Conservation (phyloP, 2,797 vertebrate genomes). For the Schizothorax lantsangensis region DNA sequence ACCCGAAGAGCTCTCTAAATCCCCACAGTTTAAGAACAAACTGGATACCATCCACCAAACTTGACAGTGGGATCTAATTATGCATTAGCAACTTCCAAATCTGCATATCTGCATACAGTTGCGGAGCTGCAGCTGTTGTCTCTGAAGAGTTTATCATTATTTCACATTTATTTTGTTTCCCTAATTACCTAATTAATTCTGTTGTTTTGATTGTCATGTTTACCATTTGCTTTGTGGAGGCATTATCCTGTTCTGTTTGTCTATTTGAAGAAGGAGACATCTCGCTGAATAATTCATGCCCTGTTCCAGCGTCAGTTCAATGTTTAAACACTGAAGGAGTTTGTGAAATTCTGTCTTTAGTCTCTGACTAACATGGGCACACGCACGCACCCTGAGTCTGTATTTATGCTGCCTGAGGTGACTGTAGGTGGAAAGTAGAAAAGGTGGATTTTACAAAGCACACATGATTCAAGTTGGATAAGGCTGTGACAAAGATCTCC, state of each 20-base stretch:
- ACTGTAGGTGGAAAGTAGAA: conserved; percentile 70
- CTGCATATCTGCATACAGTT: conserved; percentile 78
- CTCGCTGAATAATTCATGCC: conserved; percentile 84
- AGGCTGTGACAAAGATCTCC: conserved; percentile 64
- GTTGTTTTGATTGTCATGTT: conserved; percentile 88
- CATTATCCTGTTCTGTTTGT: conserved; percentile 86
- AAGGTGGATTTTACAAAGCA: conserved; percentile 72
- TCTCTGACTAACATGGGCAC: conserved; percentile 35
- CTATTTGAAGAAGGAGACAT: conserved; percentile 85
- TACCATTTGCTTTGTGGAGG: conserved; percentile 83
- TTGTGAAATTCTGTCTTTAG: conserved; percentile 75
- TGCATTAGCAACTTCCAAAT: conserved; percentile 75
- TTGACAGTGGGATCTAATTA: conserved; percentile 70
- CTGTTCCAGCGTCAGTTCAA: conserved; percentile 76
- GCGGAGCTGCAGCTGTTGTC: conserved; percentile 77
- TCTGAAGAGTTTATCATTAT: conserved; percentile 84
- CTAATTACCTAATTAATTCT: conserved; percentile 88
- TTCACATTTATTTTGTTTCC: conserved; percentile 87
- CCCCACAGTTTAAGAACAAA: conserved; percentile 69
- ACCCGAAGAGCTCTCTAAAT: conserved; percentile 69
- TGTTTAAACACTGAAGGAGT: conserved; percentile 82
- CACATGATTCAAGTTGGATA: conserved; percentile 72
- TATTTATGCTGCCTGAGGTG: conserved; percentile 68
- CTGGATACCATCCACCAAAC: conserved; percentile 69
- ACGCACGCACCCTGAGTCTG: conserved; percentile 35